Percentiles rank a stretch among this genome's conserved stretches.
Evolutionary conservation across 2,888 invertebrate species (phyloP).

Genomic region (Merodon equestris): DNA sequence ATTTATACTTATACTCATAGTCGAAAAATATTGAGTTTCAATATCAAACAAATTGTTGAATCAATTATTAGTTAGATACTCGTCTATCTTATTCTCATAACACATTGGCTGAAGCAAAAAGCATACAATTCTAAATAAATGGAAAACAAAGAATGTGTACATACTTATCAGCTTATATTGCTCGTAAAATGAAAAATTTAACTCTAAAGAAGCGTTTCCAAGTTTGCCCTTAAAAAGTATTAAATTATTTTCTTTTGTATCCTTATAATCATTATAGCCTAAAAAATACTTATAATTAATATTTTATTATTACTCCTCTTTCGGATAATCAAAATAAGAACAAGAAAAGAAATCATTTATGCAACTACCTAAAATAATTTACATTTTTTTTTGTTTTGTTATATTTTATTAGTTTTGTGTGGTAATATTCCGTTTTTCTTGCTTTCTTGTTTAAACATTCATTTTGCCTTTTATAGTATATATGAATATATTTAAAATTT

Average conservation of each 20-base stretch:
- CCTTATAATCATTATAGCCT: slow-evolving; percentile 45
- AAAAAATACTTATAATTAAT: slow-evolving; percentile 58
- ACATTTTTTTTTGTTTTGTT: slow-evolving; percentile 35
- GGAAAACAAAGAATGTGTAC: slow-evolving; percentile 24
- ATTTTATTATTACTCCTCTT: slow-evolving; percentile 18
- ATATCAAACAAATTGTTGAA: slow-evolving; percentile 6
- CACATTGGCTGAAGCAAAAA: slow-evolving; percentile 60
- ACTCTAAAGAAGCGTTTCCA: slow-evolving; percentile 60
- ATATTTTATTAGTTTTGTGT: slow-evolving; percentile 36
- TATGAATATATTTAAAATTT: slow-evolving; percentile 33
- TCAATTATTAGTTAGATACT: not conserved
- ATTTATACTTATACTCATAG: not conserved
- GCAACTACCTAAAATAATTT: slow-evolving; percentile 65
- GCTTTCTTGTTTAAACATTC: slow-evolving; percentile 49
- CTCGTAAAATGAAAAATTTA: slow-evolving; percentile 40
- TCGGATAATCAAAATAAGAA: slow-evolving; percentile 40
- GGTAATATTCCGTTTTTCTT: slow-evolving; percentile 28
- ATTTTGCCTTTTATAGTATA: slow-evolving; percentile 43
- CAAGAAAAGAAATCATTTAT: slow-evolving; percentile 36
- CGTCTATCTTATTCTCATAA: slow-evolving; percentile 30
- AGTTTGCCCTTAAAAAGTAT: slow-evolving; percentile 57
- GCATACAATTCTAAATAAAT: slow-evolving; percentile 52
- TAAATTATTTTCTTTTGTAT: slow-evolving; percentile 28
- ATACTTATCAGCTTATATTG: not conserved
- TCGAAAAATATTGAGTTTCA: slow-evolving; percentile 9